Conservation (phyloP, 2,113 vertebrate genomes). For the Laticauda colubrina region DNA sequence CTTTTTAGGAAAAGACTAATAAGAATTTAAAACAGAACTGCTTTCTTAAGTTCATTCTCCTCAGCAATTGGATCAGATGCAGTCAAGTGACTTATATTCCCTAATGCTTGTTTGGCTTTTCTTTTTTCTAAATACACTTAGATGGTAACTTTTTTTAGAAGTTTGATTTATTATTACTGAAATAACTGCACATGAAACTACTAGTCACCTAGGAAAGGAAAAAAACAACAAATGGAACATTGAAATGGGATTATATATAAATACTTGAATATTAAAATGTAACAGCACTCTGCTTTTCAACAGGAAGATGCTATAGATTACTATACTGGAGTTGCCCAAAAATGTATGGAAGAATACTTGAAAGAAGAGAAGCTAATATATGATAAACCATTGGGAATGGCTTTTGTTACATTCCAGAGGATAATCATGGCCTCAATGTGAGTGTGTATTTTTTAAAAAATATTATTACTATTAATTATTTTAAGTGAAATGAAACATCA, state of each 20-base stretch:
- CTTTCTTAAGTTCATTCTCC: not conserved
- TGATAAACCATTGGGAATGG: slow-evolving; percentile 82
- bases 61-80: not conserved
- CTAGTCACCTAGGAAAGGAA: not conserved
- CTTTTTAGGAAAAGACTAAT: not conserved
- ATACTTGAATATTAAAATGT: slow-evolving; percentile 5
- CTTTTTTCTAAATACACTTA: not conserved
- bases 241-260: not conserved
- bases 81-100: not conserved
- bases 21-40: not conserved
- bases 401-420: slow-evolving; percentile 88
- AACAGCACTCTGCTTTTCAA: slow-evolving; percentile 32
- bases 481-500: not conserved
- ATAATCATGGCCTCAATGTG: slow-evolving; percentile 89
- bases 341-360: slow-evolving; percentile 70
- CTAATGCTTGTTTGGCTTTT: not conserved
- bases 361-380: slow-evolving; percentile 67
- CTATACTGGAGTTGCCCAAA: slow-evolving; percentile 74
- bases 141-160: not conserved
- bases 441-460: slow-evolving; percentile 61
- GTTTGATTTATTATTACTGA: not conserved
- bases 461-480: not conserved
- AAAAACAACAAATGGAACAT: not conserved
- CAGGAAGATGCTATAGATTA: slow-evolving; percentile 91
- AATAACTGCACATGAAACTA: not conserved